These are phyloP conservation scores for Tortricodes alternella DNA, from an alignment of 2,888 invertebrate species.

Conservation along the genomic window DNA sequence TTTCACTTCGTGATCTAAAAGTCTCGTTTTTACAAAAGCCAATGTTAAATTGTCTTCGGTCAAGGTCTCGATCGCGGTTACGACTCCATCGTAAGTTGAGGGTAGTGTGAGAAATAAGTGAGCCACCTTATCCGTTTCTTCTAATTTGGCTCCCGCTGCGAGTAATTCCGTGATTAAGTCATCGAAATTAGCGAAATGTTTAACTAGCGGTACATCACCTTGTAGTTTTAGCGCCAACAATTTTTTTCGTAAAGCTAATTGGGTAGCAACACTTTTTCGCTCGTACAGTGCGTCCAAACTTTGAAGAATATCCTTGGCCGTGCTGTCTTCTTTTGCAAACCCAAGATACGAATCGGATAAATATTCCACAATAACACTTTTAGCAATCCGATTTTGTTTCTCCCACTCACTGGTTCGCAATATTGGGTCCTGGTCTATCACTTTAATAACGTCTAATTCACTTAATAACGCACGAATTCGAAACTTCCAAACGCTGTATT, in stretches of 20 bases:
- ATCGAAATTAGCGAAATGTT: slow-evolving; percentile 22
- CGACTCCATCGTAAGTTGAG: slow-evolving; percentile 46
- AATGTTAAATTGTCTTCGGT: slow-evolving; percentile 46
- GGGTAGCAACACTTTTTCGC: slow-evolving; percentile 38
- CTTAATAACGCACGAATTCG: slow-evolving; percentile 35
- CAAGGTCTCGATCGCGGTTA: slow-evolving; percentile 53
- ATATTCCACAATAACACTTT: slow-evolving; percentile 36
- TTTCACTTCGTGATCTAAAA: slow-evolving; percentile 39
- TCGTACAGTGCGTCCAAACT: slow-evolving; percentile 35
- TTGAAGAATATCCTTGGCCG: slow-evolving; percentile 33
- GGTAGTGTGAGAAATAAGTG: slow-evolving; percentile 53
- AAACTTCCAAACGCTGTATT: slow-evolving; percentile 40
- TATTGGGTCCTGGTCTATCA: slow-evolving; percentile 30
- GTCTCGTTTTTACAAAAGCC: slow-evolving; percentile 48
- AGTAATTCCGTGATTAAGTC: background rate
- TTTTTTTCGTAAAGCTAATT: slow-evolving; percentile 37
- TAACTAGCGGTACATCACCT: slow-evolving; percentile 28
- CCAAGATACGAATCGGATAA: slow-evolving; percentile 28
- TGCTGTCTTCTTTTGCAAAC: slow-evolving; percentile 24
- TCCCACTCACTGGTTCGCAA: slow-evolving; percentile 21
- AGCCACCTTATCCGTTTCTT: slow-evolving; percentile 51
- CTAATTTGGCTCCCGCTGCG: slow-evolving; percentile 48
- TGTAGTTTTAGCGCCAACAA: slow-evolving; percentile 34
- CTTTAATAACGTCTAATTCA: slow-evolving; percentile 40
- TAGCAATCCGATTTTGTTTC: slow-evolving; percentile 32